phyloP scores from a whole-genome alignment of 2,888 invertebrate genomes.

The Drosophila aldrichi region DNA sequence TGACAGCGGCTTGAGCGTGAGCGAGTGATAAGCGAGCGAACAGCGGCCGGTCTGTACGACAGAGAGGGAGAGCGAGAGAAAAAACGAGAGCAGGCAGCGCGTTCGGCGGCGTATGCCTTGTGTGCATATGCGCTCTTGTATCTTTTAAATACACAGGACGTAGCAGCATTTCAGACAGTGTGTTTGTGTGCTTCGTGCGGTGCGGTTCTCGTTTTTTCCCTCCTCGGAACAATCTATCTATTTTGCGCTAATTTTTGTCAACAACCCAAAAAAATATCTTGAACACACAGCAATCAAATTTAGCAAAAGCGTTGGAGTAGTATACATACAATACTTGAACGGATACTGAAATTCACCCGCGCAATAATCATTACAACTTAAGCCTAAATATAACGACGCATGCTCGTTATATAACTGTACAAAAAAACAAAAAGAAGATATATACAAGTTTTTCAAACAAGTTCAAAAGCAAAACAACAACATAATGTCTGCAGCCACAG shows the following conservation, averaged over 20 bases:
- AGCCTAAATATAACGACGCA: conserved; percentile 60
- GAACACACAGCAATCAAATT: conserved; percentile 70
- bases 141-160: conserved; percentile 81
- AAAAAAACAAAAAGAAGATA: conserved; percentile 22
- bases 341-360: conserved; percentile 52
- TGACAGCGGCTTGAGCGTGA: conserved; percentile 38
- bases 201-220: conserved; percentile 78
- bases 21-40: conserved; percentile 53
- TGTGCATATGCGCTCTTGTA: conserved; percentile 34
- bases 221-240: conserved; percentile 57
- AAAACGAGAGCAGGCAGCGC: conserved; percentile 45
- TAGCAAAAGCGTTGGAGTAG: conserved; percentile 48
- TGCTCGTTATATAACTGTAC: conserved; percentile 77
- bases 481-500: conserved; percentile 90
- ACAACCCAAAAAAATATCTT: conserved; percentile 68
- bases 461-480: conserved; percentile 57
- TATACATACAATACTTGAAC: conserved; percentile 44
- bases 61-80: conserved; percentile 23
- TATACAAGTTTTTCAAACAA: conserved; percentile 35
- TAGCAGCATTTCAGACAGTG: conserved; percentile 75
- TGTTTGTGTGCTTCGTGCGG: conserved; percentile 83
- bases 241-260: conserved; percentile 79
- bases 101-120: conserved; percentile 11
- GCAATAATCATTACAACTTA: conserved; percentile 60
- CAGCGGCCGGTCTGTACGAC: conserved; percentile 39